A percentile compares a stretch with the other conserved stretches of the same genome.
phyloP scores from a whole-genome alignment of 2,888 invertebrate genomes.

The Aromia moschata region DNA sequence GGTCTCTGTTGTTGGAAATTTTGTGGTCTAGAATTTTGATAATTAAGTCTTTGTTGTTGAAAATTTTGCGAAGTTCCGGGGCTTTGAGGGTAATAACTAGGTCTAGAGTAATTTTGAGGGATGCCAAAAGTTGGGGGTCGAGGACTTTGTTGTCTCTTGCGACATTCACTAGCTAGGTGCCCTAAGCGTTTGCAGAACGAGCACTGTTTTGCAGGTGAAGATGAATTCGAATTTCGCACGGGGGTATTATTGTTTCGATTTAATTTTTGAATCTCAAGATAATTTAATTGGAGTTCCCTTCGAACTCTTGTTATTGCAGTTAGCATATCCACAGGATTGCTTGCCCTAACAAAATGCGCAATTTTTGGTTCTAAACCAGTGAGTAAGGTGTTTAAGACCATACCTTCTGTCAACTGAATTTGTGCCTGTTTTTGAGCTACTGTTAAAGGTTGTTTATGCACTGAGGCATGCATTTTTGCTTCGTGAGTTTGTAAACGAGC shows the following conservation, averaged over 20 bases:
- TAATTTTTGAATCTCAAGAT: not conserved
- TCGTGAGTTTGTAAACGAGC: no score
- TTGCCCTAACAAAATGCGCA: no score
- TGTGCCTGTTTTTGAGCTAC: not conserved
- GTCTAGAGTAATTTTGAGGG: not conserved
- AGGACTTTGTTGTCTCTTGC: not conserved
- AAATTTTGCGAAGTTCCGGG: no score
- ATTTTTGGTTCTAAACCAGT: no score
- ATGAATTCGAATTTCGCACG: not conserved
- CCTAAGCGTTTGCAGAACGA: not conserved
- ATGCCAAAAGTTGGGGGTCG: not conserved
- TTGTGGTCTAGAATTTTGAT: not conserved
- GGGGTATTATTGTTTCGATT: not conserved
- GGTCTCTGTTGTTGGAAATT: no score
- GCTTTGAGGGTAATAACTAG: not conserved
- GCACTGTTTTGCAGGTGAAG: not conserved
- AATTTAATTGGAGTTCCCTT: not conserved
- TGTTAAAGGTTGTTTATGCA: slow-evolving; percentile 16
- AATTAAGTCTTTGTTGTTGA: not conserved
- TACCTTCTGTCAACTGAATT: no score
- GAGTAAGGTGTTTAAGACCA: no score
- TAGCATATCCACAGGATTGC: not conserved
- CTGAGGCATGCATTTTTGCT: no score
- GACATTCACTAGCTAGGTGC: not conserved
- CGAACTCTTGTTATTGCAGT: not conserved